These are phyloP conservation scores for Saccostrea echinata DNA, from an alignment of 1,140 invertebrate species.

Conservation along the genomic window DNA sequence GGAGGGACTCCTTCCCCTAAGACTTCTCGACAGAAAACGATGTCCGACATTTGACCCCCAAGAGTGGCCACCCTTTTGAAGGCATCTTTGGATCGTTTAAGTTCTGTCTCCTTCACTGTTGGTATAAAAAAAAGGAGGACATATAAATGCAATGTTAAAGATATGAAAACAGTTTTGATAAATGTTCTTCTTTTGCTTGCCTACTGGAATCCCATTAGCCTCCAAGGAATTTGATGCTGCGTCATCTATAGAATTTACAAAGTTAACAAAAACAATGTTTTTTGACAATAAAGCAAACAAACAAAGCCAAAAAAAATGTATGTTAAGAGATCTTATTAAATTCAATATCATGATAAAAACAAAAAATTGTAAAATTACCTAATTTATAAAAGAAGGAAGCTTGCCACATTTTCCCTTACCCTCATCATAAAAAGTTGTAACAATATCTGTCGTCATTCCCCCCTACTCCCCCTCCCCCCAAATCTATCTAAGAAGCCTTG, in stretches of 20 bases:
- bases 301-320: too few species aligned
- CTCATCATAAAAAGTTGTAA: too few species aligned
- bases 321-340: too few species aligned
- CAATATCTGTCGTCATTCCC: too few species aligned
- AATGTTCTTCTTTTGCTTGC: not conserved
- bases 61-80: constrained; percentile 89
- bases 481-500: too few species aligned
- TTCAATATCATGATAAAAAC: too few species aligned
- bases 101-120: constrained; percentile 89
- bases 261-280: not conserved
- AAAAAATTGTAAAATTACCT: too few species aligned
- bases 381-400: too few species aligned
- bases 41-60: constrained; percentile 86
- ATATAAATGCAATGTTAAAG: not conserved
- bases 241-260: not conserved
- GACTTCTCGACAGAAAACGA: constrained; percentile 89
- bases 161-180: not conserved
- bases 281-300: too few species aligned
- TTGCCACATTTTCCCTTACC: too few species aligned
- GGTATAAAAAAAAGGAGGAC: not conserved
- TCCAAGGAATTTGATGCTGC: not conserved
- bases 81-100: constrained; percentile 89
- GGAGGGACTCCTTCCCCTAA: constrained; percentile 90
- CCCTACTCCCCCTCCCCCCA: too few species aligned
- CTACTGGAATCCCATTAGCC: not conserved